Evolutionary conservation across 1,140 invertebrate species (phyloP), one percentile per base, ranked within the genome.

Genomic region (Neelides sp.): DNA sequence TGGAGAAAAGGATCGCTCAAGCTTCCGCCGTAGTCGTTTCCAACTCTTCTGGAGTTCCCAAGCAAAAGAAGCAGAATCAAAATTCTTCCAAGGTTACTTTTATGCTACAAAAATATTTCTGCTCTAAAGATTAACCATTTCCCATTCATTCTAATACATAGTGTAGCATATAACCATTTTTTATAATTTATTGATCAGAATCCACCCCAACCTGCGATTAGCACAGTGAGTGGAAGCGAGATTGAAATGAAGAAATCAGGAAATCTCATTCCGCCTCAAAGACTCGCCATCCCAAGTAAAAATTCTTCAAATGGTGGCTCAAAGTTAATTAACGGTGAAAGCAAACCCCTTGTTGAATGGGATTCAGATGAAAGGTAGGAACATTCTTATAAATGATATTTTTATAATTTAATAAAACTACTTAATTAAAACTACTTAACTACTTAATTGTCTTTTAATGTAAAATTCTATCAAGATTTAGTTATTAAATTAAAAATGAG

Each of bases 321-420:
- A 28, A 45, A 41, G 15, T 40, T 24, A 23, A 26, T 26, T 3
- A 47, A 44, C 20, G 36, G 20, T 13, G 57, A 54, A 50, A 50
- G 47, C 39, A 55, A 59, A 46, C 57, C 57, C 3, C 39, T 59
- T 13, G 57, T 59, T 15, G 46, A 59, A 48, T 59, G 57, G 57
- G 57, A 59, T 12, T 50, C 53, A 34, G 57, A 55, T 48, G 57
- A 59, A 42, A 59, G 57, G 57, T 55, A 48, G 30, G 37, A 24
- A 7, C 20, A 23, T 13, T 26, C 20, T 7, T 42, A 34, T 36
- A 20, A 13, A 4, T 27, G 28, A 32, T 32, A 13, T 8, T 32
- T 5, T 8, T 32, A 13, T 8, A 32, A n/a, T n/a, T n/a, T n/a
- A 32, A 32, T 32, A 13, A 32, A 32, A 32, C 28, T 8, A 32